Evolutionary conservation across 2,113 vertebrate species (phyloP), one percentile per base, ranked within the genome.

Genomic region (Rhegmatorhina hoffmannsi): DNA sequence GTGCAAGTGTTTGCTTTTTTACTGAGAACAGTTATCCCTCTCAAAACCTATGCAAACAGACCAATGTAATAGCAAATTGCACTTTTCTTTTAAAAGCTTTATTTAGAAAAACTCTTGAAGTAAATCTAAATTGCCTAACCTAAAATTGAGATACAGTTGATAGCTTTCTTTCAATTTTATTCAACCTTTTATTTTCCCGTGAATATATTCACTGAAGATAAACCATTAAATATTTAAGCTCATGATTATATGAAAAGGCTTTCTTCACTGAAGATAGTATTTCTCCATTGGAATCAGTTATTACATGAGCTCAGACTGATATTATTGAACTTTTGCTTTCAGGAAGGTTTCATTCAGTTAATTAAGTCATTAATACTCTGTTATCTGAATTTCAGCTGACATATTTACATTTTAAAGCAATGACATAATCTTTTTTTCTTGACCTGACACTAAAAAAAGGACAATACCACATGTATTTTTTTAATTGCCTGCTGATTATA

Each of bases 51-150:
- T 90, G 94, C 91, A 90, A 95, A 95, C 76, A 87, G 82, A 80
- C 84, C 72, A 59, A 79, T 84, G 79, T 75, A 91, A 81, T 58
- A 80, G 53, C 46, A 87, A 96, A 89, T 80, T 87, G 47, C 56
- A 70, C 79, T 95, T 70, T 73, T 75, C 55, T 93, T 85, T 90
- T 73, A 78, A 93, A 85, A 96, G 79, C 33, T 89, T 87, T 91
- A 88, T 92, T 90, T 92, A 77, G 87, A 93, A 94, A 80, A 90
- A 29, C 66, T 85, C 40, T 58, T 87, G 66, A 92, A 94, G 87
- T 94, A 89, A 95, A 89, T 84, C 78, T 85, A 92, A 92, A 93
- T 91, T 94, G 56, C 47, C 79, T 94, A 89, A 94, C 79, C 74
- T 94, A 91, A 95, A 95, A 94, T 52, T 91, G 68, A 80, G 79